These are phyloP conservation scores for Potamilus streckersoni DNA, from an alignment of 1,140 invertebrate species.

Conservation along the genomic window DNA sequence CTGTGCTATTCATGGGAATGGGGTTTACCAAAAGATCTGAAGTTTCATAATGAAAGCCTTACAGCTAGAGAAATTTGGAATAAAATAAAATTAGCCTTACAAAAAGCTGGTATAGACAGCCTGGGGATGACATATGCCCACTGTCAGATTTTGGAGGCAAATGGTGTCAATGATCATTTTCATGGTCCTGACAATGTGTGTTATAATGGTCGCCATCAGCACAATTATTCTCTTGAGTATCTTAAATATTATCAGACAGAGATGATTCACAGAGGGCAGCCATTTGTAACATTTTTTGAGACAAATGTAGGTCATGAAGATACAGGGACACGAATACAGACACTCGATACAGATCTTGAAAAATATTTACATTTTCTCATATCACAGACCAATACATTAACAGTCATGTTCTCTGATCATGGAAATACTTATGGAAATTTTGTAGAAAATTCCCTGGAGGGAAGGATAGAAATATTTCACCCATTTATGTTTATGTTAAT, in stretches of 20 bases:
- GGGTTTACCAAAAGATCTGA: conserved; percentile 62
- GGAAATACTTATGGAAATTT: conserved; percentile 63
- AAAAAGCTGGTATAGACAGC: conserved; percentile 39
- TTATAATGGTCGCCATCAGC: conserved; percentile 59
- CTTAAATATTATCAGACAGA: conserved; percentile 48
- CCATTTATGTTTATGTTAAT: conserved; percentile 55
- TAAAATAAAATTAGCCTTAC: conserved; percentile 32
- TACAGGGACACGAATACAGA: conserved; percentile 55
- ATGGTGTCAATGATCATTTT: conserved; percentile 59
- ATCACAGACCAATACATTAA: conserved; percentile 52
- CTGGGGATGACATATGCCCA: conserved; percentile 53
- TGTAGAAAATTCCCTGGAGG: conserved; percentile 47
- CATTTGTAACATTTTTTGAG: conserved; percentile 51
- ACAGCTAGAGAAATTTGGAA: conserved; percentile 35
- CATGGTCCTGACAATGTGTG: conserved; percentile 58
- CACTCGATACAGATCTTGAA: conserved; percentile 54
- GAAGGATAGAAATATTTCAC: conserved; percentile 59
- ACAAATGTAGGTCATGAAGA: conserved; percentile 62
- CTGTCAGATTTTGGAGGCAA: conserved; percentile 54
- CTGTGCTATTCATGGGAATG: conserved; percentile 64
- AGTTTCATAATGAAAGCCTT: conserved; percentile 47
- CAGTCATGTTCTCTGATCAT: conserved; percentile 64
- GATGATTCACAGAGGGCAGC: conserved; percentile 16
- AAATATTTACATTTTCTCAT: conserved; percentile 35
- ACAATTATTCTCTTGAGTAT: conserved; percentile 62